phyloP scores from a whole-genome alignment of 2,113 vertebrate genomes.

The Apistogramma diplotaenia region DNA sequence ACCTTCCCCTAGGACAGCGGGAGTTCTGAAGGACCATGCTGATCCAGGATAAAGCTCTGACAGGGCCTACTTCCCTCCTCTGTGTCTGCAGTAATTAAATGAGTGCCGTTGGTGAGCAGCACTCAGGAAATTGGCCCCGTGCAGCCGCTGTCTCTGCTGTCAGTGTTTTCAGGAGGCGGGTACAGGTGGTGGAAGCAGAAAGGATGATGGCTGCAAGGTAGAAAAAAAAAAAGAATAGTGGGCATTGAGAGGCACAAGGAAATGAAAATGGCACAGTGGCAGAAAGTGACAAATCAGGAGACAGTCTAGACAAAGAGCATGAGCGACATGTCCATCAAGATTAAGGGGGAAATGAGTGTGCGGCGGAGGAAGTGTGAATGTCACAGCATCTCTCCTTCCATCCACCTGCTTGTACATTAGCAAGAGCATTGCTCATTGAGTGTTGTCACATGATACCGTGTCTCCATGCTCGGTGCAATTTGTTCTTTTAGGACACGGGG shows the following conservation, averaged over 20 bases:
- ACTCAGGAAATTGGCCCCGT: slow-evolving; percentile 62
- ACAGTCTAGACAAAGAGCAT: not conserved
- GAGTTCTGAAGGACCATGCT: slow-evolving; percentile 34
- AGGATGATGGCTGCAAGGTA: not conserved
- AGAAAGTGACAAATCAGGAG: not conserved
- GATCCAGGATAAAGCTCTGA: slow-evolving; percentile 49
- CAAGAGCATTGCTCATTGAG: not conserved
- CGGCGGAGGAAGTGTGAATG: slow-evolving; percentile 26
- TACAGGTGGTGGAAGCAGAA: slow-evolving; percentile 27
- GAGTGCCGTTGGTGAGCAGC: slow-evolving; percentile 55
- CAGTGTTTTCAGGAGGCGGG: slow-evolving; percentile 40
- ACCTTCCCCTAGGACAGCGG: slow-evolving; percentile 15
- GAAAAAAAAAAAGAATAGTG: not conserved
- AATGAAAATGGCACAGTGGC: not conserved
- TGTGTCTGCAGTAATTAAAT: slow-evolving; percentile 67
- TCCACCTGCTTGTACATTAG: not conserved
- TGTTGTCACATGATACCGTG: slow-evolving; percentile 15
- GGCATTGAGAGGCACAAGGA: not conserved
- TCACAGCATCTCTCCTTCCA: not conserved
- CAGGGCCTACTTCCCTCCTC: slow-evolving; percentile 40
- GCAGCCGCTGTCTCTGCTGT: slow-evolving; percentile 31
- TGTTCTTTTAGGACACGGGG: not conserved
- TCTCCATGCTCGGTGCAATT: not conserved
- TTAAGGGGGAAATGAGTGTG: slow-evolving; percentile 7
- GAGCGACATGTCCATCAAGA: slow-evolving; percentile 19